Base-by-base conservation (phyloP, 1,140 invertebrate genomes). In the Tetranychus cinnabarinus region DNA sequence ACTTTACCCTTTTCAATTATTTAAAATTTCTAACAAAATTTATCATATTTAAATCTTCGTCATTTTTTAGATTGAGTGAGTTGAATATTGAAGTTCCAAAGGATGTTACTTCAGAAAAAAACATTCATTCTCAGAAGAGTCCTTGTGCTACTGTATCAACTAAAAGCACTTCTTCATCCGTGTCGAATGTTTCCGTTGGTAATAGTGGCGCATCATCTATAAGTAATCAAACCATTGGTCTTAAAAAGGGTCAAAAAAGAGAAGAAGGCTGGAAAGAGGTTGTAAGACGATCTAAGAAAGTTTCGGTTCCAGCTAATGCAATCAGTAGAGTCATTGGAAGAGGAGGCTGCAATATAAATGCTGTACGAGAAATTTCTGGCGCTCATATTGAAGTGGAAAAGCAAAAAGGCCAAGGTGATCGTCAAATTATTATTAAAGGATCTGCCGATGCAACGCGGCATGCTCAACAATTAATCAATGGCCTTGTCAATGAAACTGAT, bases 221-320 rank as follows among this genome's bases (percentile, higher is more conserved):
- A 6, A 42, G 39, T 42, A 42, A 42, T 42, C 5, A n/a, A 52
- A 52, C 6, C 23, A 12, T 33, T 52, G 50, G n/a, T 82, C 50
- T 52, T 1, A 85, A 85, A 68, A 82, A 83, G 69, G 75, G 74
- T 65, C 73, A 79, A 68, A 78, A 84, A 64, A 78, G 86, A 58
- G 90, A 96, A 67, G 90, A 95, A 70, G 90, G 89, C 7, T 97
- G 91, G 91, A 95, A 93, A 72, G 90, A 96, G 77, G 89, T 96
- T 10, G 86, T 89, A 7, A 75, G 90, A 69, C 92, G 74, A 61
- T 80, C 79, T 8, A 88, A 87, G 67, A 87, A 87, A 73, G 86
- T 92, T n/a, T 82, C 82, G 10, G 91, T 97, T 59, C 88, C 89
- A 56, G 80, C 88, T 23, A 85, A 86, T 73, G 90, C 90, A 52